Conservation (phyloP, 1,140 invertebrate genomes). For the Euglossa dilemma region DNA sequence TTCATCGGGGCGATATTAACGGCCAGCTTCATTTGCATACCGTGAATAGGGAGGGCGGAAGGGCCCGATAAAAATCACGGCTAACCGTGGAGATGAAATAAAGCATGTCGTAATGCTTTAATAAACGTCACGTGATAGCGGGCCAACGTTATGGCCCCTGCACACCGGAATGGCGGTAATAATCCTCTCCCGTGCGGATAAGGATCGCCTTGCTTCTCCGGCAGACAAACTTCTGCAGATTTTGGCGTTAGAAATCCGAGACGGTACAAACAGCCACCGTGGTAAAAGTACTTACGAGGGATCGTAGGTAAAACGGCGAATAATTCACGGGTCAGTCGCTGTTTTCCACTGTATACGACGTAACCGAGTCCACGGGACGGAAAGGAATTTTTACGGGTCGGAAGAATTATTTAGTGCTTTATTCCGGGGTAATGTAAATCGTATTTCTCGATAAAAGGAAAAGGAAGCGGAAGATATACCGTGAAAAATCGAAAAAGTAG, state of each 20-base stretch:
- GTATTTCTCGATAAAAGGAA: too few species aligned
- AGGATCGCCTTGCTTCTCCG: conserved; percentile 48
- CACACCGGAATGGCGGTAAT: conserved; percentile 47
- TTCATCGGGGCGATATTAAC: conserved; percentile 35
- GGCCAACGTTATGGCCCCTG: conserved; percentile 32
- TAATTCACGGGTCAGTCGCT: background rate
- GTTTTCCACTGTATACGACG: too few species aligned
- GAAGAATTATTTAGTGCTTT: too few species aligned
- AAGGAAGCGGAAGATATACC: too few species aligned
- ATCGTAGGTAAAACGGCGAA: conserved; percentile 10
- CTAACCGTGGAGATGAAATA: conserved; percentile 50
- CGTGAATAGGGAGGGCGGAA: conserved; percentile 5
- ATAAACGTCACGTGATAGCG: conserved; percentile 62
- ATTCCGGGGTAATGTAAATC: too few species aligned
- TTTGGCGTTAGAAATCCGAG: conserved; percentile 16
- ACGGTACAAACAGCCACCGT: conserved; percentile 22
- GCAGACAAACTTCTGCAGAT: conserved; percentile 42
- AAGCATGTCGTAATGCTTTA: conserved; percentile 58
- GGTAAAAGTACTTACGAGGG: background rate
- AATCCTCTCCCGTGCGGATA: conserved; percentile 56
- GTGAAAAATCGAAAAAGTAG: too few species aligned
- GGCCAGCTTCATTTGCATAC: conserved; percentile 50
- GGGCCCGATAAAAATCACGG: conserved; percentile 51
- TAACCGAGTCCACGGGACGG: too few species aligned
- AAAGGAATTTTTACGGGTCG: too few species aligned